Evolutionary conservation across 2,113 vertebrate species (phyloP).

Genomic region (Ia io): DNA sequence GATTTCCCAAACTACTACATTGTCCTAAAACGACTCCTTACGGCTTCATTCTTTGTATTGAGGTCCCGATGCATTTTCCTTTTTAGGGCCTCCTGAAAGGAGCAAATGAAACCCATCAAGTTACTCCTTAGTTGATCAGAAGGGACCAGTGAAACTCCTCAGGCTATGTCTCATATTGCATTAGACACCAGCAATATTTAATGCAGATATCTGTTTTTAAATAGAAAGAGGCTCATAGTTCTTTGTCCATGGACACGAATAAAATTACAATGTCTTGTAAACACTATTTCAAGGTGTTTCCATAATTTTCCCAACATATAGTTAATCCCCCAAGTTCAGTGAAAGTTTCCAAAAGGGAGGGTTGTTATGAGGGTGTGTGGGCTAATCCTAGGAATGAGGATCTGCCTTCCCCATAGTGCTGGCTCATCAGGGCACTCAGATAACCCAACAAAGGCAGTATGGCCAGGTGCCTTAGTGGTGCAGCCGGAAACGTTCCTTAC

Average conservation of each 20-base stretch:
- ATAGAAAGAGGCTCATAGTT: neutral
- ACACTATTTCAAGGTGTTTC: neutral
- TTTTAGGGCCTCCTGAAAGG: neutral
- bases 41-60: neutral
- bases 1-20: neutral
- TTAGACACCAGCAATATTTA: neutral
- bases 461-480: accelerated
- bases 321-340: neutral
- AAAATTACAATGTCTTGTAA: neutral
- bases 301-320: neutral
- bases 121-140: neutral
- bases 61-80: neutral
- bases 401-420: no score
- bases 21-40: neutral
- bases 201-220: neutral
- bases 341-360: neutral
- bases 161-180: neutral
- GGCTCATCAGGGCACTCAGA: neutral
- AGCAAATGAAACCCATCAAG: neutral
- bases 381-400: neutral
- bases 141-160: neutral
- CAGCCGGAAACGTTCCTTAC: neutral
- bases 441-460: accelerated
- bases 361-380: accelerated
- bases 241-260: neutral